Percentiles rank a stretch among this genome's conserved stretches.
Evolutionary conservation across 2,888 invertebrate species (phyloP).

Genomic region (Branchellion lobata): DNA sequence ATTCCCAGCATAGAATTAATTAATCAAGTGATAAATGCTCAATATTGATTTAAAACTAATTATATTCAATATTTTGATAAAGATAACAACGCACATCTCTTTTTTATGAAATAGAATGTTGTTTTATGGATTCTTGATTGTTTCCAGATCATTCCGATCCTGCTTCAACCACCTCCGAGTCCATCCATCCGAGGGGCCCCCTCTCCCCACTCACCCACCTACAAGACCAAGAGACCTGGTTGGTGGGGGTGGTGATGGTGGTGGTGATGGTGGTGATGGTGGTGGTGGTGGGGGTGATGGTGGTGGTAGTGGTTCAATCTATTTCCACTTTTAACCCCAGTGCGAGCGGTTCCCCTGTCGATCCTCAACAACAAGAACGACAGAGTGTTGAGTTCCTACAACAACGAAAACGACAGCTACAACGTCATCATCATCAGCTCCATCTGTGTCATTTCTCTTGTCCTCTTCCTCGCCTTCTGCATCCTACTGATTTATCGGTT

Average conservation of each 20-base stretch:
- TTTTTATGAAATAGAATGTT: too few relatives aligned
- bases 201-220: constrained; percentile 43
- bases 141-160: constrained; percentile 3
- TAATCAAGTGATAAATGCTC: too few relatives aligned
- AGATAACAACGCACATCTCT: too few relatives aligned
- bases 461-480: neutral
- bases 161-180: neutral
- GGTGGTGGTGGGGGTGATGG: neutral
- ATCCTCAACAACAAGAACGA: constrained; percentile 10
- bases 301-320: neutral
- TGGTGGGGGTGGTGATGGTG: neutral
- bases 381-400: neutral
- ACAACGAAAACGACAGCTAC: neutral
- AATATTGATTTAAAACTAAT: too few relatives aligned
- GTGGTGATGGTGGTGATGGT: neutral
- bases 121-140: neutral
- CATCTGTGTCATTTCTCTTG: neutral
- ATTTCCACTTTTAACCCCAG: neutral
- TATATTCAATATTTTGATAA: too few relatives aligned
- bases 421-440: constrained; percentile 3
- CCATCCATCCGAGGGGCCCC: constrained; percentile 26
- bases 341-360: constrained; percentile 19
- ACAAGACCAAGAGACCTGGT: constrained; percentile 47
- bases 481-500: neutral
- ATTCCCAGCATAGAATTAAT: too few relatives aligned